These are phyloP conservation scores for Drosophila teissieri DNA, from an alignment of 1,140 invertebrate genomes.

Conservation along the genomic window DNA sequence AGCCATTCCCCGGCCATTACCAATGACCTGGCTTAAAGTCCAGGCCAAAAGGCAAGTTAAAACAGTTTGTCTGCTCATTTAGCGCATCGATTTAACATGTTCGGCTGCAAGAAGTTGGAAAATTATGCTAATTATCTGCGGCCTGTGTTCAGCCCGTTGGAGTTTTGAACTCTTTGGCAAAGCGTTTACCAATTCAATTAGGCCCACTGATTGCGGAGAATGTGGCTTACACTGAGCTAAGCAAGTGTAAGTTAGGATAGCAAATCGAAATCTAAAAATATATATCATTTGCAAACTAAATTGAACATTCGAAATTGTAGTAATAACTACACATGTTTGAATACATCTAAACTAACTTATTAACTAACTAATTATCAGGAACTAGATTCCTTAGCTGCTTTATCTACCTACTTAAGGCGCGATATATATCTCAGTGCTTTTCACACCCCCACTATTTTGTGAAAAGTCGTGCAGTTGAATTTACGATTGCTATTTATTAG, in stretches of 20 bases:
- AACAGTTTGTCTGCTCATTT: constrained; percentile 58
- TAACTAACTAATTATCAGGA: no score
- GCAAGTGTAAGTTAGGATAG: neutral
- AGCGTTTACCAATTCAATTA: constrained; percentile 59
- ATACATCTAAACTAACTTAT: no score
- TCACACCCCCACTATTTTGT: neutral
- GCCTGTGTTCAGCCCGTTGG: constrained; percentile 33
- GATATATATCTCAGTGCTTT: constrained; percentile 1
- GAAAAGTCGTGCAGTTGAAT: neutral
- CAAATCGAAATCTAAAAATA: neutral
- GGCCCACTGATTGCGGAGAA: constrained; percentile 28
- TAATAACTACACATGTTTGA: no score
- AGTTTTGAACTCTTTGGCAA: constrained; percentile 16
- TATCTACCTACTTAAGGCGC: neutral
- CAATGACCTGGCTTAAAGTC: constrained; percentile 23
- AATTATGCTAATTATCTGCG: constrained; percentile 63
- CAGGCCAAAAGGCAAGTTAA: constrained; percentile 12
- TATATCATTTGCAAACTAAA: no score
- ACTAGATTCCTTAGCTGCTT: no score
- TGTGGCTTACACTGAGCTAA: constrained; percentile 11
- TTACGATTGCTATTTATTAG: neutral
- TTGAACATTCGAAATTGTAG: no score
- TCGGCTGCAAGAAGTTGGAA: constrained; percentile 41
- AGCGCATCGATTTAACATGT: constrained; percentile 51
- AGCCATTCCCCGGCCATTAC: constrained; percentile 34